Base-by-base conservation (phyloP, 2,113 vertebrate species). In the Pygoscelis adeliae region DNA sequence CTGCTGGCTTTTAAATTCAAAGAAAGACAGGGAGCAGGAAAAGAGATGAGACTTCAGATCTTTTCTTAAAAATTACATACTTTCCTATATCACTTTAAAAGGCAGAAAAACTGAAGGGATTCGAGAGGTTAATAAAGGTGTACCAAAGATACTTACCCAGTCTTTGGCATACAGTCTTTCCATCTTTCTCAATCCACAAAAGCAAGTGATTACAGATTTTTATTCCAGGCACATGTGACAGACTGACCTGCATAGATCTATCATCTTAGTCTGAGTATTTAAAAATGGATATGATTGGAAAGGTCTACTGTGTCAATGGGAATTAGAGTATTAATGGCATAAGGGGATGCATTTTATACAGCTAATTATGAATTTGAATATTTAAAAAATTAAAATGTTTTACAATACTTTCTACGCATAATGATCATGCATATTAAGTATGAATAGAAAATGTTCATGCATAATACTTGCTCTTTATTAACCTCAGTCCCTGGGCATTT, bases 231-330 rank as follows among this genome's bases (percentile, higher is more conserved):
- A 26, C 76, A 82, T 77, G 49, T 71, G 66, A 63, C 70, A 96
- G 62, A 42, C 49, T 94, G 96, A 93, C 93, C 81, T 95, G 74
- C 73, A 91, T 85, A 79, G 40, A 89, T 77, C 85, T 94, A 74
- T 93, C 65, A 74, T 62, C 30, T 76, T 65, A 87, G 34, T 81
- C n/a, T 90, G 70, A 87, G n/a, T 87, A 87, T 94, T 97, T 97
- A 88, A 85, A 98, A 97, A 95, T 88, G 44, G 81, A 85, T 90
- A 85, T 62, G 73, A 59, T 73, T 95, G 44, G 49, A 96, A 96
- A 97, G 83, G 70, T 85, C 55, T 95, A 34, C 87, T 61, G 87
- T 94, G 90, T 96, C 91, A 96, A 74, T 90, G 79, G 61, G 46
- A 77, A 87, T 52, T 90, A 93, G 23, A 76, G 8, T 36, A 66